These are phyloP conservation scores for Meteorus sp. DNA, from an alignment of 1,140 invertebrate genomes.

Conservation along the genomic window DNA sequence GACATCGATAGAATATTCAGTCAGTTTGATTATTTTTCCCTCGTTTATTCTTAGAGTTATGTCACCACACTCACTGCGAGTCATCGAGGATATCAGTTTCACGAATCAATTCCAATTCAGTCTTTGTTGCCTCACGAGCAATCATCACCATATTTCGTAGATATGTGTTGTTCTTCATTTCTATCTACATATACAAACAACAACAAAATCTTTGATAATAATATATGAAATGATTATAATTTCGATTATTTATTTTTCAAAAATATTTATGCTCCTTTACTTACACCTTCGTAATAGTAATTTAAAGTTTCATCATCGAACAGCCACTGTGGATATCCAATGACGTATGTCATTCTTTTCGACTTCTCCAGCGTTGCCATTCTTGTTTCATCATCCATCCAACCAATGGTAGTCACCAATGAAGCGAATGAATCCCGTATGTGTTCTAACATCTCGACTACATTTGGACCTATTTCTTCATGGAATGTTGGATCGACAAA, in stretches of 20 bases:
- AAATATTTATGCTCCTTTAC: slow-evolving; percentile 7
- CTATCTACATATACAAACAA: slow-evolving; percentile 42
- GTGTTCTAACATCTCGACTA: slow-evolving; percentile 62
- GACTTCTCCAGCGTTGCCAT: slow-evolving; percentile 73
- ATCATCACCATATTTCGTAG: slow-evolving; percentile 68
- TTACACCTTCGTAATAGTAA: slow-evolving; percentile 67
- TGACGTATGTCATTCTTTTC: slow-evolving; percentile 71
- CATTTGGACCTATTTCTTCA: slow-evolving; percentile 33
- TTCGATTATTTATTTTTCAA: background rate
- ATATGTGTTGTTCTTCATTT: slow-evolving; percentile 58
- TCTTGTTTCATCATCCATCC: slow-evolving; percentile 86
- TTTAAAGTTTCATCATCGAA: slow-evolving; percentile 66
- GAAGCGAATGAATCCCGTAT: slow-evolving; percentile 77
- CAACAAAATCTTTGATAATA: background rate
- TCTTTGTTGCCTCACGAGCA: slow-evolving; percentile 39
- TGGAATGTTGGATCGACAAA: slow-evolving; percentile 48
- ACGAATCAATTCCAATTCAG: slow-evolving; percentile 37
- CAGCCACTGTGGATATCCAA: slow-evolving; percentile 82
- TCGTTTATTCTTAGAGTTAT: too few species aligned
- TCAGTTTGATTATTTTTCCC: too few species aligned
- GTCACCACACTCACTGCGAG: slow-evolving; percentile 39
- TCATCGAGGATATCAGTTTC: slow-evolving; percentile 47
- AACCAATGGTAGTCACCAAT: slow-evolving; percentile 69
- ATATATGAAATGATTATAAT: background rate
- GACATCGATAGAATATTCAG: slow-evolving; percentile 1